Evolutionary conservation across 1,140 invertebrate genomes (phyloP).

Genomic region (Drosophila pallidifrons): DNA sequence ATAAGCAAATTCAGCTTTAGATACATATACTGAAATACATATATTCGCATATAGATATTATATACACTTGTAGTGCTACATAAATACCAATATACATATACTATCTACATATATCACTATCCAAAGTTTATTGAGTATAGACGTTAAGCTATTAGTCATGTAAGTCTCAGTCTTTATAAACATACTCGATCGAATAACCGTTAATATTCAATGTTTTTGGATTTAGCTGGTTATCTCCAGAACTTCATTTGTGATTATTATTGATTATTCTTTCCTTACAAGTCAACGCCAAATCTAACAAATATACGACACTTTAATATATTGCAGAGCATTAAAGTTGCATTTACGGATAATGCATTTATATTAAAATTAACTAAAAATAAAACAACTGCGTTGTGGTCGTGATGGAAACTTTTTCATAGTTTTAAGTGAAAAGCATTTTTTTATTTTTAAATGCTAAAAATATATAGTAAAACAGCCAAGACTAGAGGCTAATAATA

Average conservation of each 20-base stretch:
- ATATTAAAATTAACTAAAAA: constrained; percentile 44
- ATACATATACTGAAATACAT: constrained; percentile 41
- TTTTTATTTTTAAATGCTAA: constrained; percentile 57
- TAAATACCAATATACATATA: constrained; percentile 19
- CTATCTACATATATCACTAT: constrained; percentile 42
- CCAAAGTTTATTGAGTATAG: constrained; percentile 49
- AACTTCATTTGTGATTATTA: neutral
- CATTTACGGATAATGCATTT: constrained; percentile 75
- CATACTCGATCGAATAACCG: constrained; percentile 30
- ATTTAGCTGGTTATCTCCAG: constrained; percentile 1
- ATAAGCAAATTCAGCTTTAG: constrained; percentile 69
- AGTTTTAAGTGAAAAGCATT: constrained; percentile 58
- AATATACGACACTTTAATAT: constrained; percentile 17
- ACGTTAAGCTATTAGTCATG: constrained; percentile 52
- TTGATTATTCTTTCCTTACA: constrained; percentile 6
- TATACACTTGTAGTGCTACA: constrained; percentile 16
- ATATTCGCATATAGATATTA: constrained; percentile 23
- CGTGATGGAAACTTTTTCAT: constrained; percentile 67
- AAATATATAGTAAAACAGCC: constrained; percentile 37
- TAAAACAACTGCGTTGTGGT: constrained; percentile 47
- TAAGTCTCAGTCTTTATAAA: constrained; percentile 39
- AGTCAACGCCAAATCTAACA: constrained; percentile 29
- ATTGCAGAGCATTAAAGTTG: constrained; percentile 39
- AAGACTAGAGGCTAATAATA: constrained; percentile 22
- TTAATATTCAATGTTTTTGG: constrained; percentile 18